phyloP scores from a whole-genome alignment of 92 coral and sea anemone genomes.

The Pocillopora grandis region DNA sequence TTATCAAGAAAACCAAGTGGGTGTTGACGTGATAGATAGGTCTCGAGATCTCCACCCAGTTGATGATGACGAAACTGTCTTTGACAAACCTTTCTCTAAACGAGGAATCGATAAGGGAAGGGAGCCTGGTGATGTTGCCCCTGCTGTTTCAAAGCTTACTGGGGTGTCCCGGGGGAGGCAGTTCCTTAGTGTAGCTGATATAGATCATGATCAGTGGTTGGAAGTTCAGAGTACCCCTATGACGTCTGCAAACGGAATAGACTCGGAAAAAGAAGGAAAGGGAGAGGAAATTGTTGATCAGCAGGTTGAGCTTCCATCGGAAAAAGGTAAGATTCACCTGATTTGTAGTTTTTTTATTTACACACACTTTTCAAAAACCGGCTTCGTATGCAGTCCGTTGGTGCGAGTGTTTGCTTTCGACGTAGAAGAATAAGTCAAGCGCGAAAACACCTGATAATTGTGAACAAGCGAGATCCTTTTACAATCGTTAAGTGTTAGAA shows the following conservation, averaged over 20 bases:
- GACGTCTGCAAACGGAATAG: slow-evolving; percentile 19
- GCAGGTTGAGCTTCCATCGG: background rate
- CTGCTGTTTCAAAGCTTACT: slow-evolving; percentile 3
- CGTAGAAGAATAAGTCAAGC: no score
- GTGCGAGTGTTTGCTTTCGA: no score
- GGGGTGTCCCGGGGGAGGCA: slow-evolving; percentile 47
- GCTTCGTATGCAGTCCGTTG: no score
- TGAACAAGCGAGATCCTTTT: no score
- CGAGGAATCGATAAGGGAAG: slow-evolving; percentile 8
- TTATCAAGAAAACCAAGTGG: background rate
- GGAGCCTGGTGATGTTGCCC: slow-evolving; percentile 17
- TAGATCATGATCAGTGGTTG: slow-evolving; percentile 74
- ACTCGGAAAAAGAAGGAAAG: slow-evolving; percentile 1
- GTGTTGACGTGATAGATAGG: background rate
- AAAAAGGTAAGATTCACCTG: background rate
- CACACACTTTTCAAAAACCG: no score
- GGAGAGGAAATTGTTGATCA: background rate
- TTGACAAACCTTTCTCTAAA: background rate
- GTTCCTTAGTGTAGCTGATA: slow-evolving; percentile 95
- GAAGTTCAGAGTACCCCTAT: slow-evolving; percentile 44
- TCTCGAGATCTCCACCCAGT: slow-evolving; percentile 6
- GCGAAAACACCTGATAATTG: no score
- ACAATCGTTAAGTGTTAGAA: no score
- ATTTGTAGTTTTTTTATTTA: no score
- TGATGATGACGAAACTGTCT: slow-evolving; percentile 6